Evolutionary conservation across 2,888 invertebrate genomes (phyloP).

Genomic region (Dendrolimus houi): DNA sequence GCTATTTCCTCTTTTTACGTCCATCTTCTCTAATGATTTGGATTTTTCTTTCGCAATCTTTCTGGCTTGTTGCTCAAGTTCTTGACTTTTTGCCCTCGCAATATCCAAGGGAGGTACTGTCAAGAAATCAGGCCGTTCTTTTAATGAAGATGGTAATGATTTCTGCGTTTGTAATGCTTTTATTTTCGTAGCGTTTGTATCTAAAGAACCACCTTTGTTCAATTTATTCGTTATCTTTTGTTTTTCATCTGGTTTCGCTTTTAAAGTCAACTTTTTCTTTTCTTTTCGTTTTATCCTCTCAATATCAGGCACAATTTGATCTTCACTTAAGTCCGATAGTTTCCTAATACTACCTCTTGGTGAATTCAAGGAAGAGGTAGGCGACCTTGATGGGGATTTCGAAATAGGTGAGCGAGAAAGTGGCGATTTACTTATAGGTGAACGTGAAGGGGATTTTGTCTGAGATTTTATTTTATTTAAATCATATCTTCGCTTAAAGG

Average conservation of each 20-base stretch:
- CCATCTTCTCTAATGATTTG: slow-evolving; percentile 80
- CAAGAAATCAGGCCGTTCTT: slow-evolving; percentile 69
- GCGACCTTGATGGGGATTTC: slow-evolving; percentile 69
- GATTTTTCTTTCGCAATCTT: slow-evolving; percentile 80
- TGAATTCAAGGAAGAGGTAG: slow-evolving; percentile 70
- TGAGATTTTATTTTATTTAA: slow-evolving; percentile 56
- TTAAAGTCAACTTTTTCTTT: slow-evolving; percentile 62
- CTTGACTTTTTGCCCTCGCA: slow-evolving; percentile 77
- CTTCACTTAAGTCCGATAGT: slow-evolving; percentile 68
- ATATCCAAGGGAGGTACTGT: slow-evolving; percentile 74
- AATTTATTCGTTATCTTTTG: slow-evolving; percentile 51
- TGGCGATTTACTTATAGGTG: slow-evolving; percentile 64
- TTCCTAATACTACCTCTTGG: slow-evolving; percentile 70
- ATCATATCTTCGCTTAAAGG: slow-evolving; percentile 67
- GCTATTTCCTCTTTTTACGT: slow-evolving; percentile 72
- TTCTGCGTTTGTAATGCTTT: slow-evolving; percentile 70
- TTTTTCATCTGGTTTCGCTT: slow-evolving; percentile 64
- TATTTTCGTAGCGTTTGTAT: slow-evolving; percentile 64
- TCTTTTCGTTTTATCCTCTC: slow-evolving; percentile 68
- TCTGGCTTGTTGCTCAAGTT: slow-evolving; percentile 72
- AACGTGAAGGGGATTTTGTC: slow-evolving; percentile 57
- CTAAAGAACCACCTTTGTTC: slow-evolving; percentile 67
- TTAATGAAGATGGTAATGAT: slow-evolving; percentile 71
- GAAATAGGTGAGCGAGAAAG: slow-evolving; percentile 66
- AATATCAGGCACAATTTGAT: slow-evolving; percentile 69